Evolutionary conservation across 1,140 invertebrate genomes (phyloP).

Genomic region (Lucilia sericata): DNA sequence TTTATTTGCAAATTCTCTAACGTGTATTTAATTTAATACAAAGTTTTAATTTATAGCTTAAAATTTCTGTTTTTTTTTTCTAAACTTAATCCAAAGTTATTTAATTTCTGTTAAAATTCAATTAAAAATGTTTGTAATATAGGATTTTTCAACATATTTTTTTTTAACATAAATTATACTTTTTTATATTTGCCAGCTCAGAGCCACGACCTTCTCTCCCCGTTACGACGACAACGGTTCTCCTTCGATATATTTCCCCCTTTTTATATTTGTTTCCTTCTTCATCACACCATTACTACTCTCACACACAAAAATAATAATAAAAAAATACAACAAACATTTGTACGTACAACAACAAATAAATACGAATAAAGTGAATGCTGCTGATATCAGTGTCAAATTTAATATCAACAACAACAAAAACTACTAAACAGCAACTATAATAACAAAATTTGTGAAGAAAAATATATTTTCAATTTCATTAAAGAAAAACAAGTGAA

Average conservation of each 20-base stretch:
- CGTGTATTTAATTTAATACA: not conserved
- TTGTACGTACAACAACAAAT: constrained; percentile 9
- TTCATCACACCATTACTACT: constrained; percentile 9
- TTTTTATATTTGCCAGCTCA: constrained; percentile 36
- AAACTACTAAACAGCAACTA: not conserved
- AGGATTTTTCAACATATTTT: not conserved
- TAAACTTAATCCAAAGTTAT: not conserved
- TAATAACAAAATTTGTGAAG: not conserved
- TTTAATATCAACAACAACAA: constrained; percentile 18
- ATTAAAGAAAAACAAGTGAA: not conserved
- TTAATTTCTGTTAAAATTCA: not conserved
- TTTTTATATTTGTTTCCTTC: constrained; percentile 25
- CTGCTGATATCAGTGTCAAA: constrained; percentile 36
- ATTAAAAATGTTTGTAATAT: not conserved
- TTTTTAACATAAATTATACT: not conserved
- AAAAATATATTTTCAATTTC: not conserved
- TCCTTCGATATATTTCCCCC: constrained; percentile 22
- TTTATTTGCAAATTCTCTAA: not conserved
- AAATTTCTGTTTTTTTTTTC: not conserved
- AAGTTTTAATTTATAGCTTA: not conserved
- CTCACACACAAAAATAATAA: not conserved
- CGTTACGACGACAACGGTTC: constrained; percentile 29
- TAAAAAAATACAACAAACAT: constrained; percentile 21
- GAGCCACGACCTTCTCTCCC: constrained; percentile 34
- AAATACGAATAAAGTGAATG: constrained; percentile 37